phyloP scores from a whole-genome alignment of 2,797 vertebrate species.

The Pseudochirops cupreus region DNA sequence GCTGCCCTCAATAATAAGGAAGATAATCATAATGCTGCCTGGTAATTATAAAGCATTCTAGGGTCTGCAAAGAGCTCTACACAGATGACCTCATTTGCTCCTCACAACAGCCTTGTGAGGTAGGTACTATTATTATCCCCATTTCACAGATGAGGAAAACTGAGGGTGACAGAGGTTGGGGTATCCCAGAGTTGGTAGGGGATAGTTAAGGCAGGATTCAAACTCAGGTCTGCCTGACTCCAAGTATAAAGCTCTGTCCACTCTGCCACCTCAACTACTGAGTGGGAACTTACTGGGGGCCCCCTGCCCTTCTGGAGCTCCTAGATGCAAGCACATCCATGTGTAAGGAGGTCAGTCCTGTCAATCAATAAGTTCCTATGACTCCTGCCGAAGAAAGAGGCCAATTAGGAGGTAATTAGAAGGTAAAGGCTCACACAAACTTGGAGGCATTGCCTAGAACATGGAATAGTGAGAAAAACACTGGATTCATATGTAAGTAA shows the following conservation, averaged over 20 bases:
- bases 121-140: not conserved
- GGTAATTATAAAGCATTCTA: not conserved
- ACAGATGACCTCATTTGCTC: not conserved
- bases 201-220: not conserved
- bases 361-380: not conserved
- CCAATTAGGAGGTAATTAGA: not conserved
- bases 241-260: not conserved
- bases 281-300: not conserved
- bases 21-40: not conserved
- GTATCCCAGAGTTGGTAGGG: not conserved
- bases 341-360: not conserved
- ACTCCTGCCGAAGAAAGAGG: not conserved
- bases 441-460: not conserved
- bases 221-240: not conserved
- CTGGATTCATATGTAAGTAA: not conserved
- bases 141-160: conserved; percentile 35
- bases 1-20: not conserved
- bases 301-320: not conserved
- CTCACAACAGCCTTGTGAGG: not conserved
- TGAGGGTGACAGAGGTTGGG: not conserved
- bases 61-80: not conserved
- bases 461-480: not conserved
- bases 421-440: not conserved
- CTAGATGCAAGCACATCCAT: not conserved
- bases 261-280: not conserved